Evolutionary conservation across 2,888 invertebrate species (phyloP), one percentile per base, ranked within the genome.

Genomic region (Patella ulyssiponensis): DNA sequence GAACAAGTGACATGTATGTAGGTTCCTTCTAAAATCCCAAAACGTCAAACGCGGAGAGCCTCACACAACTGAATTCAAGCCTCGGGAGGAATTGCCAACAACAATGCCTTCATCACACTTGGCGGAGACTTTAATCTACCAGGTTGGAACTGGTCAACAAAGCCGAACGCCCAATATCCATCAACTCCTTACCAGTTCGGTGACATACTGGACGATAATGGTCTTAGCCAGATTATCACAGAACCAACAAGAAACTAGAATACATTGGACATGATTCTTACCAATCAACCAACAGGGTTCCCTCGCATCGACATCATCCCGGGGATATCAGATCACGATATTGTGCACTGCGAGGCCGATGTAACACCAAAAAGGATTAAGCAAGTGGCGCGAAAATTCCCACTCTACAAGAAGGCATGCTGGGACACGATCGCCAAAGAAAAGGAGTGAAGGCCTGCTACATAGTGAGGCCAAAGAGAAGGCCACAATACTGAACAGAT

Each of bases 341-440:
- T 27, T 27, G 27, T 27, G 1, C 73, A 74, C 17, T 23, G 69
- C 0, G 76, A 81, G 52, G 15, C 77, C 23, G 58, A 78, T 23
- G 17, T 58, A 17, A n/a, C 64, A 11, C 64, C 73, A n/a, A 44
- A 58, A 4, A 73, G 27, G 15, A 14, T 44, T 15, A 77, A 27
- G 23, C 80, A 81, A 44, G 56, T 52, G 27, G 70, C 78, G 2
- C 33, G 80, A 0, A 54, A 73, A 23, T 79, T 80, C 3, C 78
- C 78, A 12, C 76, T 80, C 7, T 83, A 80, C 78, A 78, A 74
- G n/a, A 78, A 78, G 15, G 83, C 80, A 20, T 51, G 76, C 44
- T 81, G 80, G 80, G 76, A 76, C n/a, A 71, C 33, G 51, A 73
- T 83, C 12, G 27, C 27, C 51, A 64, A 69, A 15, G 76, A 80